These are phyloP conservation scores for Lacerta bilineata DNA, from an alignment of 2,797 vertebrate genomes.

Conservation along the genomic window DNA sequence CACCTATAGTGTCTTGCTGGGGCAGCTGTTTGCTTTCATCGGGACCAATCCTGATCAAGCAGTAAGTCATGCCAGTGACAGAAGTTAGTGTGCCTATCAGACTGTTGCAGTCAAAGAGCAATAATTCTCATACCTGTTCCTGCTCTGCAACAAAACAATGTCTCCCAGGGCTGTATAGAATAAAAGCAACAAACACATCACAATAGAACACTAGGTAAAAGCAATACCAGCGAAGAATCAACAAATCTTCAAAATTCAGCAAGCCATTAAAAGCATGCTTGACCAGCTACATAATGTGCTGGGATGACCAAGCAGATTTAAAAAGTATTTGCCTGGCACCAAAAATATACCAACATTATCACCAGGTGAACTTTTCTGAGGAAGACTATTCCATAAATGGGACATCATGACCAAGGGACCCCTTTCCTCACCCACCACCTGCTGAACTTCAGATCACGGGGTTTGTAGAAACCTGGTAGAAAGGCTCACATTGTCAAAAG, in stretches of 20 bases:
- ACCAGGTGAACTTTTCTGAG: neutral
- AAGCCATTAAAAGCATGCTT: too few relatives aligned
- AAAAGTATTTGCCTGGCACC: neutral
- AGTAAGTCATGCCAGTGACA: conserved; percentile 75
- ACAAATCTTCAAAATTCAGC: neutral
- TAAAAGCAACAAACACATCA: neutral
- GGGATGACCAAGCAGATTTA: neutral
- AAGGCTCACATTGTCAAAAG: neutral
- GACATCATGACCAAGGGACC: neutral
- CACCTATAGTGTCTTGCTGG: conserved; percentile 95
- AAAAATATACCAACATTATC: neutral
- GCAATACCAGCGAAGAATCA: neutral
- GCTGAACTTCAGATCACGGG: neutral
- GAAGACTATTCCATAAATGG: neutral
- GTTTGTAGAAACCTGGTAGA: neutral
- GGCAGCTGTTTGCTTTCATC: conserved; percentile 98
- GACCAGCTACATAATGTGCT: neutral
- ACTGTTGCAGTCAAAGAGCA: neutral
- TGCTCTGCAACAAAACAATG: neutral
- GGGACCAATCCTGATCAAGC: conserved; percentile 97
- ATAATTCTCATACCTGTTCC: too few relatives aligned
- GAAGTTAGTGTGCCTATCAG: neutral
- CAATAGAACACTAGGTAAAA: neutral
- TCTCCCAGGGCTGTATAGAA: neutral
- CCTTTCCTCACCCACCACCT: neutral